Evolutionary conservation across 2,888 invertebrate genomes (phyloP).

Genomic region (Parthenolecanium corni): DNA sequence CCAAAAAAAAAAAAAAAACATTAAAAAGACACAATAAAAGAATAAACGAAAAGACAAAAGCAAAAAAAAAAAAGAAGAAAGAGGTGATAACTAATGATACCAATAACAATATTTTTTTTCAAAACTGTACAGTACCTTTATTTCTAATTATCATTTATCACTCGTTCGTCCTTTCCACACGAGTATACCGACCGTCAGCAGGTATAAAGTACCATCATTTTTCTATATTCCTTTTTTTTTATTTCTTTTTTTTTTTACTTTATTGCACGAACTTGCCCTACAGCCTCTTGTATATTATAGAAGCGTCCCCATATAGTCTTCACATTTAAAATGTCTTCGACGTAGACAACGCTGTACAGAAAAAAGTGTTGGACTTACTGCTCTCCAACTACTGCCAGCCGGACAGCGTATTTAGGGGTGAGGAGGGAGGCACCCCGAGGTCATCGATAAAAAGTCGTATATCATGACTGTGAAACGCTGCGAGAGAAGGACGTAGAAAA

Average conservation of each 20-base stretch:
- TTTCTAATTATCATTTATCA: background rate
- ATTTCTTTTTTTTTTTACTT: too few relatives aligned
- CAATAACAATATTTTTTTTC: conserved; percentile 6
- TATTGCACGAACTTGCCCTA: too few relatives aligned
- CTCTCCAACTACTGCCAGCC: too few relatives aligned
- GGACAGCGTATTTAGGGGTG: too few relatives aligned
- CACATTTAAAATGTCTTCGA: too few relatives aligned
- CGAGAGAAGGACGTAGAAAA: too few relatives aligned
- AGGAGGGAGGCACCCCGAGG: conserved; percentile 18
- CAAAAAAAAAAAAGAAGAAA: too few relatives aligned
- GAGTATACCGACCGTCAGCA: conserved; percentile 22
- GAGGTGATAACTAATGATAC: conserved; percentile 14
- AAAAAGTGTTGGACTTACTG: background rate
- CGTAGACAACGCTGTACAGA: background rate
- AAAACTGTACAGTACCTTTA: background rate
- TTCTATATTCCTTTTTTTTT: conserved; percentile 6
- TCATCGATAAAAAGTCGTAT: conserved; percentile 26
- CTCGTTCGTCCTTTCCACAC: conserved; percentile 11
- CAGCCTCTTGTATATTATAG: too few relatives aligned
- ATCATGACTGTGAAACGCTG: conserved; percentile 11
- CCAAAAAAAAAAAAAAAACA: too few relatives aligned
- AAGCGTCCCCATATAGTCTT: too few relatives aligned
- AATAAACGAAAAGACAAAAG: too few relatives aligned
- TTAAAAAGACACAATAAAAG: too few relatives aligned
- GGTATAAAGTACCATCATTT: conserved; percentile 23